Conservation (phyloP, 2,113 vertebrate genomes). For the Pampusana beccarii region DNA sequence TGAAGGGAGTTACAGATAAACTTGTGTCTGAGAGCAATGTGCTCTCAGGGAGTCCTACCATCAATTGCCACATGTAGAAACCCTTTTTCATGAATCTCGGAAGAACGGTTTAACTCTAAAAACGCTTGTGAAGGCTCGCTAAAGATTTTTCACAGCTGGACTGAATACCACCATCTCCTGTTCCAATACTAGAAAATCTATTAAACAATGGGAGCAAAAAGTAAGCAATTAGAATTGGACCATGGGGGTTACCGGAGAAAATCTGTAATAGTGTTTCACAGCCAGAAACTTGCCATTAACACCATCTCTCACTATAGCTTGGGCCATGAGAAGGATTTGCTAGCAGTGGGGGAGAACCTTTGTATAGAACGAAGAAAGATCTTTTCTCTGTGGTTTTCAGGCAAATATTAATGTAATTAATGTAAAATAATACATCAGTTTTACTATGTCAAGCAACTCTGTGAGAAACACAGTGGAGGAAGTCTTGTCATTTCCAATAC, state of each 20-base stretch:
- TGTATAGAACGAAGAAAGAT: neutral
- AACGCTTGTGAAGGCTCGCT: neutral
- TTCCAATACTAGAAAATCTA: neutral
- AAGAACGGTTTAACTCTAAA: neutral
- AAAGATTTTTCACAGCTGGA: neutral
- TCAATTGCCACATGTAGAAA: neutral
- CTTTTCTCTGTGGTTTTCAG: neutral
- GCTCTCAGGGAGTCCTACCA: neutral
- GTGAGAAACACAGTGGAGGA: neutral
- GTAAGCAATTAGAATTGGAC: neutral
- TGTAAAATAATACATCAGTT: neutral
- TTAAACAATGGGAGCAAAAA: slow-evolving; percentile 18
- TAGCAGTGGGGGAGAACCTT: neutral
- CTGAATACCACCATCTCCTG: neutral
- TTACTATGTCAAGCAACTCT: neutral
- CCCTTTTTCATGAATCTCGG: neutral
- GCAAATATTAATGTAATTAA: neutral
- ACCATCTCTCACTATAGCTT: neutral
- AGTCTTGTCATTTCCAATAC: neutral
- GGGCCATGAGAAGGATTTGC: neutral
- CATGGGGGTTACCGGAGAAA: neutral
- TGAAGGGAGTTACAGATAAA: neutral
- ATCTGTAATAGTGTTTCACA: neutral
- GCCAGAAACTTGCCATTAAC: neutral
- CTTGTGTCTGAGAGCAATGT: neutral